phyloP scores from a whole-genome alignment of 2,113 vertebrate species.

The Erythrocercus mccallii region DNA sequence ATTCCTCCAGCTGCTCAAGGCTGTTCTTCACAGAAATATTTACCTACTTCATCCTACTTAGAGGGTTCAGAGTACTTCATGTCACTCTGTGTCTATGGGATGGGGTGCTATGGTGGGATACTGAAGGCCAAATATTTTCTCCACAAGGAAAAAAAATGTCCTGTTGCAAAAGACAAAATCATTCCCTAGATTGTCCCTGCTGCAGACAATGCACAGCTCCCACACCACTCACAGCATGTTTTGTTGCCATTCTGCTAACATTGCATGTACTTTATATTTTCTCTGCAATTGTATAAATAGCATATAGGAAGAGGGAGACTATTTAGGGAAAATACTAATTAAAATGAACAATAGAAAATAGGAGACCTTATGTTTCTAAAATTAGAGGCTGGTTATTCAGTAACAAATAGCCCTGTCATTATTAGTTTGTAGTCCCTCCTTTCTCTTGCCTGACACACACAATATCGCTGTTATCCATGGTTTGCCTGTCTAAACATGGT shows the following conservation, averaged over 20 bases:
- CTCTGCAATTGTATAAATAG: constrained; percentile 73
- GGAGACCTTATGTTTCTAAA: constrained; percentile 73
- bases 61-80: not conserved
- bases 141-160: not conserved
- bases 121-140: not conserved
- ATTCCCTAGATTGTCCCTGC: not conserved
- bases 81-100: not conserved
- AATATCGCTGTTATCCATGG: constrained; percentile 60
- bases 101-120: not conserved
- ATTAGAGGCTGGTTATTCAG: constrained; percentile 72
- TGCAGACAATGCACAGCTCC: constrained; percentile 53
- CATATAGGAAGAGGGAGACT: constrained; percentile 67
- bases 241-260: constrained; percentile 58
- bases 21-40: not conserved
- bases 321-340: constrained; percentile 81
- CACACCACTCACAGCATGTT: not conserved
- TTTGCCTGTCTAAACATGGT: constrained; percentile 72
- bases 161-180: not conserved
- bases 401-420: constrained; percentile 74
- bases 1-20: not conserved
- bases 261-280: constrained; percentile 67
- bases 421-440: constrained; percentile 63
- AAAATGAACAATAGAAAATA: constrained; percentile 76
- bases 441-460: constrained; percentile 59
- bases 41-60: not conserved